phyloP scores from a whole-genome alignment of 2,113 vertebrate genomes.

The Opisthocomus hoazin region DNA sequence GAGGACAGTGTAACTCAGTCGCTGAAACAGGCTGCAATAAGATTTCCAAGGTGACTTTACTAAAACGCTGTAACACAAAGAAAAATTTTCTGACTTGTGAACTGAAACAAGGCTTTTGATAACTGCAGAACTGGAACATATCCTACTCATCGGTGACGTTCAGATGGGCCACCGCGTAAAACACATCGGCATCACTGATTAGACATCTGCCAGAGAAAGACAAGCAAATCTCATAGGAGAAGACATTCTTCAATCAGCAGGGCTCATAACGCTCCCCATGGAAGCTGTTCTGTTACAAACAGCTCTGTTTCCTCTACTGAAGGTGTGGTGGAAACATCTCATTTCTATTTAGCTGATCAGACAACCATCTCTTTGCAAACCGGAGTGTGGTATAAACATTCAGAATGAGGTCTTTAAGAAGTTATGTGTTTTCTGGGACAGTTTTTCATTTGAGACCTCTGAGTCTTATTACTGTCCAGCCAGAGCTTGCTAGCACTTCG shows the following conservation, averaged over 20 bases:
- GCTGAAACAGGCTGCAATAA: neutral
- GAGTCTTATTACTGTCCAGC: neutral
- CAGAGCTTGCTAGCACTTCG: neutral
- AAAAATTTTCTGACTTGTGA: neutral
- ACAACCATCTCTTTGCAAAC: constrained; percentile 1
- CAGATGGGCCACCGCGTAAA: neutral
- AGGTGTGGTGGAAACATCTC: constrained; percentile 35
- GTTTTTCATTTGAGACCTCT: constrained; percentile 15
- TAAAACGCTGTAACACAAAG: neutral
- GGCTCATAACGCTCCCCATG: neutral
- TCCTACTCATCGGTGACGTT: neutral
- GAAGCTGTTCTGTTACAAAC: constrained; percentile 6
- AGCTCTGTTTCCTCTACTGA: constrained; percentile 11
- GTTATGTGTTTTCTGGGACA: neutral
- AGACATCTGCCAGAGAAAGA: neutral
- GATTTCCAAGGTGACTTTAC: neutral
- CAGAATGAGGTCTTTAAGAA: constrained; percentile 23
- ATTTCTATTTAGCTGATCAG: constrained; percentile 27
- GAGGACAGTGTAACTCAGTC: neutral
- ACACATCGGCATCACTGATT: neutral
- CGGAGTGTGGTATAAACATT: neutral
- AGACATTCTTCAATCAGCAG: neutral
- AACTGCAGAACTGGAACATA: neutral
- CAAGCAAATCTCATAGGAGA: neutral
- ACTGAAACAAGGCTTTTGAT: constrained; percentile 27